Base-by-base conservation (phyloP, 2,888 invertebrate species). In the Melanostoma scalare region DNA sequence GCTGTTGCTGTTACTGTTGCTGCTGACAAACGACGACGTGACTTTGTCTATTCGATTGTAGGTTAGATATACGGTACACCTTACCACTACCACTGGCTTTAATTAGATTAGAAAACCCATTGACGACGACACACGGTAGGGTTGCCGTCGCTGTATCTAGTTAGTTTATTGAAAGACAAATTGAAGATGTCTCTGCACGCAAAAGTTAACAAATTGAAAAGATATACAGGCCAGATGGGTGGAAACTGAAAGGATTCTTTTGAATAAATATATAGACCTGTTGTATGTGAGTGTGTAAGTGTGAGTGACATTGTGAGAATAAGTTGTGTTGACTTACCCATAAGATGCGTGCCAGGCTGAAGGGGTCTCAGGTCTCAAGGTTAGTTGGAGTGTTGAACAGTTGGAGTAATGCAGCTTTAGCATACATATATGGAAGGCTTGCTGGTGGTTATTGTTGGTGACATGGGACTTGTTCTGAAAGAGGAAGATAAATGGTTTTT, bases 121-220 rank as follows among this genome's bases (percentile, higher is more conserved):
- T 55, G 8, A 9, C 52, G 52, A 67, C 42, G 67, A 68, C 31
- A 20, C 20, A 55, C 48, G 46, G 38, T 6, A 52, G 35, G 56
- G 48, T 61, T 71, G 33, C 6, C 9, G 20, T 36, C 35, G 46
- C 73, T 74, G 79, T 65, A 76, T 76, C 81, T 82, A 82, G 77
- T 82, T 77, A 82, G 77, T 82, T 73, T 77, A 82, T 82, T 82
- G 77, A 78, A 82, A 82, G 82, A 82, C 82, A 82, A 82, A 82
- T 82, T 82, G 82, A 82, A 77, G 73, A 82, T 69, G 77, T 82
- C 82, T 82, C 48, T 82, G 82, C 73, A 82, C 82, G 82, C 77
- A 82, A 82, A 82, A 82, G 82, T 77, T 82, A 82, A 73, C 73
- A 82, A 82, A 82, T 82, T 78, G 77, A 82, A 82, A 77, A 73